Evolutionary conservation across 2,888 invertebrate genomes (phyloP).

Genomic region (Thereva unica): DNA sequence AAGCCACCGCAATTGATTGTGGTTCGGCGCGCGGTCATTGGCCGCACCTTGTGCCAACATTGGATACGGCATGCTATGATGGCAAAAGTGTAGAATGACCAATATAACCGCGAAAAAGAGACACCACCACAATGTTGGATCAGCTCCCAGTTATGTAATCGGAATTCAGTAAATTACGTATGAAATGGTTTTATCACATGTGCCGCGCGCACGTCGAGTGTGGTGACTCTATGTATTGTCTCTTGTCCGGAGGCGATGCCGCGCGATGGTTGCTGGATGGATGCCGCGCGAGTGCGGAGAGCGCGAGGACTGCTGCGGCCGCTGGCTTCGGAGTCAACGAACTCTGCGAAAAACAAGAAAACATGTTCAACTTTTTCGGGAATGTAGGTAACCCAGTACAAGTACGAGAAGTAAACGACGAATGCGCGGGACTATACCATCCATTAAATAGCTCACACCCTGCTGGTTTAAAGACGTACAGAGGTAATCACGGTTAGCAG

Average conservation of each 20-base stretch:
- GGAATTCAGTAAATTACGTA: slow-evolving; percentile 36
- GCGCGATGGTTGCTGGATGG: neutral
- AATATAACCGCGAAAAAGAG: slow-evolving; percentile 25
- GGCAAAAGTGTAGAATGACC: slow-evolving; percentile 32
- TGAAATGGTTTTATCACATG: slow-evolving; percentile 33
- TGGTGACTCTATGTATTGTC: slow-evolving; percentile 31
- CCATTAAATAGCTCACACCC: slow-evolving; percentile 19
- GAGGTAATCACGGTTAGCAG: neutral
- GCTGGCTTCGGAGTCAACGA: slow-evolving; percentile 30
- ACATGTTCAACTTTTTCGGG: slow-evolving; percentile 44
- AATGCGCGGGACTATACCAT: slow-evolving; percentile 26
- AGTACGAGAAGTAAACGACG: slow-evolving; percentile 30
- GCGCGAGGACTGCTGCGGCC: slow-evolving; percentile 6
- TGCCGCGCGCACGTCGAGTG: slow-evolving; percentile 2
- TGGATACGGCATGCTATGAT: slow-evolving; percentile 34
- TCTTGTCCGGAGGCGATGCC: slow-evolving; percentile 23
- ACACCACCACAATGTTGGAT: slow-evolving; percentile 27
- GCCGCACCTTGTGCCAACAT: slow-evolving; percentile 45
- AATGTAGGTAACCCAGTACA: slow-evolving; percentile 48
- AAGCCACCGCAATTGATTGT: slow-evolving; percentile 26
- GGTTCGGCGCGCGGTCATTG: slow-evolving; percentile 44
- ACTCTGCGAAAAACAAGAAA: slow-evolving; percentile 35
- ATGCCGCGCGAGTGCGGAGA: too few relatives aligned
- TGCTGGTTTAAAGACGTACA: slow-evolving; percentile 18
- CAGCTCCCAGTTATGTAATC: slow-evolving; percentile 34